Conservation (phyloP, 2,797 vertebrate genomes). For the Cryptoprocta ferox region DNA sequence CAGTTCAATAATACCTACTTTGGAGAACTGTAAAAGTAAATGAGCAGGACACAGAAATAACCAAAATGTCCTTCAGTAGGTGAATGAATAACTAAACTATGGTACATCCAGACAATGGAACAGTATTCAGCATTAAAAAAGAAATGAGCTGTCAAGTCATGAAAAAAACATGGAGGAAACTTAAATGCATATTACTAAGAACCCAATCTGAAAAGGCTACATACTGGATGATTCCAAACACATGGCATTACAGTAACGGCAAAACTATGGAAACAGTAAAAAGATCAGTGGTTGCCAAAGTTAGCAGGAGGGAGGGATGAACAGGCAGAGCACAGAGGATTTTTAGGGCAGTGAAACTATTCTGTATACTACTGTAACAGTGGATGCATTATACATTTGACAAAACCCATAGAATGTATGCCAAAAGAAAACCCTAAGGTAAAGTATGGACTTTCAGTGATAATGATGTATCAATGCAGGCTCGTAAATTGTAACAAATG, state of each 20-base stretch:
- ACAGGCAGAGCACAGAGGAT: neutral
- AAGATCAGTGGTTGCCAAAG: neutral
- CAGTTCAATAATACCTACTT: neutral
- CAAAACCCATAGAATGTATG: neutral
- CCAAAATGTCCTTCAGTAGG: neutral
- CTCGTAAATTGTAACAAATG: neutral
- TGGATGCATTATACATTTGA: neutral
- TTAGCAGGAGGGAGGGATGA: neutral
- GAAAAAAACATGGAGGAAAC: neutral
- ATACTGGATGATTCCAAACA: neutral
- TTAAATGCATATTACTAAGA: neutral
- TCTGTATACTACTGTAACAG: neutral
- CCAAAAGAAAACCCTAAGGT: neutral
- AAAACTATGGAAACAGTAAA: conserved; percentile 22
- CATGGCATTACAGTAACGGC: neutral
- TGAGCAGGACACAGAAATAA: neutral
- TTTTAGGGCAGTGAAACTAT: neutral
- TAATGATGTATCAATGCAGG: neutral
- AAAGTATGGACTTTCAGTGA: neutral
- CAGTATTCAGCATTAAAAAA: neutral
- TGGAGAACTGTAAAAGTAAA: neutral
- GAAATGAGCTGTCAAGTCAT: neutral
- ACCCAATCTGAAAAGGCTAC: neutral
- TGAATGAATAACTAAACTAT: neutral
- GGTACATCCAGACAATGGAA: neutral